Evolutionary conservation across 2,113 vertebrate genomes (phyloP), one percentile per base, ranked within the genome.

Genomic region (Epinephelus cyanopodus): DNA sequence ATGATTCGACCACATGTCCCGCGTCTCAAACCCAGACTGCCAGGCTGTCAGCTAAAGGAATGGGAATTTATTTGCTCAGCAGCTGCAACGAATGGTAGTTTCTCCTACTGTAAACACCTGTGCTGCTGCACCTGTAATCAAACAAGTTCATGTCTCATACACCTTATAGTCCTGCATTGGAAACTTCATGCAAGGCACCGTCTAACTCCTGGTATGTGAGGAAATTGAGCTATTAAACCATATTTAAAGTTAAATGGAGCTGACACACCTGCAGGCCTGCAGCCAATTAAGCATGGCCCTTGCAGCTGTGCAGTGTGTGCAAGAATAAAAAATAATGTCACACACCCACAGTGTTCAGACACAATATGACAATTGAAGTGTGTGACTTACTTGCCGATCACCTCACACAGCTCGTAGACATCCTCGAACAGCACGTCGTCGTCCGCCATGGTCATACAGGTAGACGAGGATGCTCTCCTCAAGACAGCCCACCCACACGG

Each of bases 381-480:
- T 25, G 17, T 21, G 1, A 15, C 98, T 99, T 93, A 99, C 98
- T 99, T 99, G 83, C 98, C 98, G 89, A 99, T 99, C 95, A 99
- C 97, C 96, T 98, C 97, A 90, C 98, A 99, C 76, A 99, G 97
- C 96, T 99, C 97, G 91, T 99, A 99, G 81, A 99, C 97, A 96
- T 99, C 97, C 93, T 99, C 98, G 93, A 99, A 99, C 70, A 99
- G 96, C 95, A 99, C 97, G 96, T 99, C 98, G 96, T 99, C 98
- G 97, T 99, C 97, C 95, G 98, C 98, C 98, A 99, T 99, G 95
- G 96, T 98, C 96, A 91, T 97, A 6, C 58, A 82, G 90, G 87
- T 90, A 91, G 90, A 73, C 39, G 93, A 90, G 95, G 94, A 92
- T 91, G 92, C 92, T 89, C 95, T 94, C 95, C 82, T 52, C 81